Percentiles rank a stretch among this genome's conserved stretches.
Evolutionary conservation across 2,113 vertebrate species (phyloP).

Genomic region (Lepus timidus): DNA sequence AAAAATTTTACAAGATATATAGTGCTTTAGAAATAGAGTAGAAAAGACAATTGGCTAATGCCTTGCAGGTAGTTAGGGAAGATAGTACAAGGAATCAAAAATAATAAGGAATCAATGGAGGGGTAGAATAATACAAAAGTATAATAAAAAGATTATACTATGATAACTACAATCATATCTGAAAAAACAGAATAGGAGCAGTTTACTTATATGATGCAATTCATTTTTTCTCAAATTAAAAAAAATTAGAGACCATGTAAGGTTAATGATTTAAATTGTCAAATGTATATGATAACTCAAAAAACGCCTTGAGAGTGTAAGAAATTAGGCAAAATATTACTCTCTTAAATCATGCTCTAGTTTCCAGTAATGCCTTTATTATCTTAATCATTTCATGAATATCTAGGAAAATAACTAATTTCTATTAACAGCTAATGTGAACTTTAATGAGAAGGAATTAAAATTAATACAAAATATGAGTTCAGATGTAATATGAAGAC

Average conservation of each 20-base stretch:
- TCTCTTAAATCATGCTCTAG: background rate
- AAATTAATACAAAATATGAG: background rate
- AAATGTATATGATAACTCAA: background rate
- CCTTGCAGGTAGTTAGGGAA: background rate
- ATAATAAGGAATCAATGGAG: background rate
- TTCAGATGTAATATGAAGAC: background rate
- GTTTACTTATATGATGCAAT: background rate
- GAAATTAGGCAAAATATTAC: background rate
- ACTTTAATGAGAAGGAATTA: slow-evolving; percentile 4
- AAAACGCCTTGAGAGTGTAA: slow-evolving; percentile 14
- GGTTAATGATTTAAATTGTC: background rate
- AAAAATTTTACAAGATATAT: background rate
- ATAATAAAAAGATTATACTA: background rate
- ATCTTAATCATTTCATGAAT: background rate
- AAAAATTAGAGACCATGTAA: background rate
- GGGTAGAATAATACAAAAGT: background rate
- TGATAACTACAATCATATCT: background rate
- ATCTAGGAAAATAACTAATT: slow-evolving; percentile 6
- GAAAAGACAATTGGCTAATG: background rate
- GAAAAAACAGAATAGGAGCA: background rate
- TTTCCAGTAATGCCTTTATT: slow-evolving; percentile 36
- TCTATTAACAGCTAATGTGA: background rate
- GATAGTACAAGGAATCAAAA: background rate
- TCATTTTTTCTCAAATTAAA: slow-evolving; percentile 33
- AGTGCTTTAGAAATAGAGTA: background rate